phyloP scores from a whole-genome alignment of 2,113 vertebrate species.

The Pomatorhinus ruficollis region DNA sequence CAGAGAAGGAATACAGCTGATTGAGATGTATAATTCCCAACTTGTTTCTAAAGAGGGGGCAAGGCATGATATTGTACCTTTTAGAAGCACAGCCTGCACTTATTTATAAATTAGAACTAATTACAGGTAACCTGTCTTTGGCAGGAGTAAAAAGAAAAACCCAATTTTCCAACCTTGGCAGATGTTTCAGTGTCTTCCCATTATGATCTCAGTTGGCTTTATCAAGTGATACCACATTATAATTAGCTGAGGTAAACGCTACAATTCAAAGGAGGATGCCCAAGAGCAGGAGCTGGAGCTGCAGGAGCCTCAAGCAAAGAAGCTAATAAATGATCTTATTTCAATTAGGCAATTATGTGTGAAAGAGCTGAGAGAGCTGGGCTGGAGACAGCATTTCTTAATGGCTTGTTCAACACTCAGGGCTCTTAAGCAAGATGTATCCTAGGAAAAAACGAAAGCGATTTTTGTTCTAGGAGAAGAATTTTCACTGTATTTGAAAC shows the following conservation, averaged over 20 bases:
- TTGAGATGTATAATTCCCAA: constrained; percentile 1
- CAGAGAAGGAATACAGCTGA: not conserved
- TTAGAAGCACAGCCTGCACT: constrained; percentile 68
- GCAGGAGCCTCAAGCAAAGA: constrained; percentile 52
- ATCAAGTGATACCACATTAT: constrained; percentile 68
- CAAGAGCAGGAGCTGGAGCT: constrained; percentile 50
- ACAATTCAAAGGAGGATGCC: constrained; percentile 56
- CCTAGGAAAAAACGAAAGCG: not conserved
- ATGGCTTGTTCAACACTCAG: not conserved
- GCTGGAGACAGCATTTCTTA: constrained; percentile 43
- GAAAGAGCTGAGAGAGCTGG: constrained; percentile 52
- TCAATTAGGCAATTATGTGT: constrained; percentile 64
- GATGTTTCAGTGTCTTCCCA: constrained; percentile 44
- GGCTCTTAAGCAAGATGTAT: constrained; percentile 31
- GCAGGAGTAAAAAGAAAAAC: constrained; percentile 52
- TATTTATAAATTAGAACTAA: constrained; percentile 79
- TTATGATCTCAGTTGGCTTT: constrained; percentile 75
- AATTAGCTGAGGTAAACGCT: constrained; percentile 65
- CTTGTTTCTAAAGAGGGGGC: constrained; percentile 48
- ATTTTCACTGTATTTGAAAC: not conserved
- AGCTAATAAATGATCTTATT: constrained; percentile 62
- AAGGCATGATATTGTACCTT: constrained; percentile 53
- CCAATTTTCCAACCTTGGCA: constrained; percentile 66
- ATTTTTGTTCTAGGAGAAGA: not conserved
- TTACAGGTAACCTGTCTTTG: constrained; percentile 74